Evolutionary conservation across 2,797 vertebrate genomes (phyloP).

Genomic region (Decapterus maruadsi): DNA sequence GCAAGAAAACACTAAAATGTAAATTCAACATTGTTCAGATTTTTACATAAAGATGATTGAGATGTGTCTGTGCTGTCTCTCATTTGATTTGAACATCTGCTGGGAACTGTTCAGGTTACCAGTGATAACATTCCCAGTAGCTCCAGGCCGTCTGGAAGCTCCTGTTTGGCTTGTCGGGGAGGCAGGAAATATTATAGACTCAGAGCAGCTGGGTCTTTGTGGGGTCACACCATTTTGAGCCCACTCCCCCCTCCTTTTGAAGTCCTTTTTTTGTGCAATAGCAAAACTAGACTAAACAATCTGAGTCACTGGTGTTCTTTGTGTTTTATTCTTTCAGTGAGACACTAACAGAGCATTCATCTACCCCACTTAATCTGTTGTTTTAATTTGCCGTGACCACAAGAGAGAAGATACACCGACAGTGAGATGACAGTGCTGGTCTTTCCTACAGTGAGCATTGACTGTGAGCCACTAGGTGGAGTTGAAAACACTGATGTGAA

Average conservation of each 20-base stretch:
- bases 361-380: constrained; percentile 24
- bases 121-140: constrained; percentile 52
- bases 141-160: constrained; percentile 51
- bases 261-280: constrained; percentile 58
- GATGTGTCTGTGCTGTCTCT: constrained; percentile 14
- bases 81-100: constrained; percentile 43
- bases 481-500: constrained; percentile 37
- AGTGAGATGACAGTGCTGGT: background rate
- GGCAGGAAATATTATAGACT: constrained; percentile 68
- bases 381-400: constrained; percentile 35
- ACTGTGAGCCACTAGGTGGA: constrained; percentile 70
- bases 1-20: background rate
- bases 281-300: constrained; percentile 67
- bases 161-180: constrained; percentile 49
- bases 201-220: constrained; percentile 47
- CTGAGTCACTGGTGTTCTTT: constrained; percentile 17
- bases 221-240: constrained; percentile 37
- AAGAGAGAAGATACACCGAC: background rate
- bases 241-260: constrained; percentile 26
- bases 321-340: constrained; percentile 22
- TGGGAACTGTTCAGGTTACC: constrained; percentile 28
- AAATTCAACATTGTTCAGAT: background rate
- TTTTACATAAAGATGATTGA: constrained; percentile 19
- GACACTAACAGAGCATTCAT: constrained; percentile 26
- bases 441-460: background rate